Percentiles rank a stretch among this genome's conserved stretches.
Evolutionary conservation across 2,113 vertebrate genomes (phyloP).

Genomic region (Coryphaenoides rupestris): DNA sequence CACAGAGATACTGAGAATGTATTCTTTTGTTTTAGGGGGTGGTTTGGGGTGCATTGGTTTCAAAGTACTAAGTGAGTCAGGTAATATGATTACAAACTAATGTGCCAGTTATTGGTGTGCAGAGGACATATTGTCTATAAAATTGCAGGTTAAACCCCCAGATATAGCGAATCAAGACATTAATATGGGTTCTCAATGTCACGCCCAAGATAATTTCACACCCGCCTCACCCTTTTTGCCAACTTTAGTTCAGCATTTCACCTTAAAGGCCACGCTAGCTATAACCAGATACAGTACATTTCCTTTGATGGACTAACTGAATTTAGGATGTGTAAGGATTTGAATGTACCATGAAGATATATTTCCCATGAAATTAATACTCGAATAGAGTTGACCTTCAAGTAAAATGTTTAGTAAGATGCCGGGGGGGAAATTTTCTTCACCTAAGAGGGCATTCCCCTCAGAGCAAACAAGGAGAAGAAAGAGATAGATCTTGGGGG

Average conservation of each 20-base stretch:
- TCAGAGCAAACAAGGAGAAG: constrained; percentile 14
- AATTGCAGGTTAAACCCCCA: neutral
- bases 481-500: neutral
- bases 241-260: neutral
- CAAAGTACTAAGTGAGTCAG: constrained; percentile 15
- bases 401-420: no score
- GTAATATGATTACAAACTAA: constrained; percentile 24
- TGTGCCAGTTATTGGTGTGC: constrained; percentile 10
- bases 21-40: neutral
- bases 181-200: constrained; percentile 7
- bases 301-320: constrained; percentile 1
- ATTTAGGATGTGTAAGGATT: neutral
- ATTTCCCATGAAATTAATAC: neutral
- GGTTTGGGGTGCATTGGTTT: neutral
- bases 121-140: constrained; percentile 3
- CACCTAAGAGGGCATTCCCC: constrained; percentile 4
- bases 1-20: no score
- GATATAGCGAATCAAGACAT: constrained; percentile 17
- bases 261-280: neutral
- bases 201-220: constrained; percentile 3
- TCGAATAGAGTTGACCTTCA: constrained; percentile 16
- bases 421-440: no score
- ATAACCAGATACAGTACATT: neutral
- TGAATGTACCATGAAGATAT: neutral
- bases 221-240: no score